Base-by-base conservation (phyloP, 2,113 vertebrate species). In the Cyrtonyx montezumae region DNA sequence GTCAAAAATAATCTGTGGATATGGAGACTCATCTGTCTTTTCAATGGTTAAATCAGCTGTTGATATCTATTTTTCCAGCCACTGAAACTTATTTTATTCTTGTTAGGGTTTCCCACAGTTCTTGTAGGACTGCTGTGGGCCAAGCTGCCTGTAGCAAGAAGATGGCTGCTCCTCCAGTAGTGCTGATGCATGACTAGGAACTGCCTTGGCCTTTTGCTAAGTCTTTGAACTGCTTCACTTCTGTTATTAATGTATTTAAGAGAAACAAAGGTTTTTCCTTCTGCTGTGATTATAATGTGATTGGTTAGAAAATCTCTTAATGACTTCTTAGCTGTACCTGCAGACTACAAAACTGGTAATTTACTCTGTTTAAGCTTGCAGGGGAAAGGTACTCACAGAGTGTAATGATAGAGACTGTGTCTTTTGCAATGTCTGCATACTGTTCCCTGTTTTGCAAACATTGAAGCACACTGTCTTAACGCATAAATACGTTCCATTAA, bases 291-390 rank as follows among this genome's bases (percentile, higher is more conserved):
- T 87, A 62, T 49, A 73, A 19, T 62, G 51, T 30, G 51, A 34
- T 62, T 70, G 59, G 6, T 22, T 91, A 55, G 55, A 91, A 77
- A 59, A 65, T 43, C 68, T 71, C 10, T 75, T 87, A 55, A 40
- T 4, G 25, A 42, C 13, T 90, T 89, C 74, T 71, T 66, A 43
- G 40, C 43, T 78, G 7, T 58, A 84, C 68, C 65, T 91, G 69
- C 56, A 81, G 77, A 43, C 15, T 63, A 18, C 30, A 63, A 83
- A 90, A 48, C 76, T 78, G 69, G 21, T 84, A 74, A 80, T 91
- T 87, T 87, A 42, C 34, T 84, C 18, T 17, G 22, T 77, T 91
- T 9, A 55, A 74, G 46, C 55, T 91, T 70, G 65, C 51, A 85
- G 56, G 53, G 17, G 9, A 62, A 66, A 84, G 74, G 58, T 62